Evolutionary conservation across 2,888 invertebrate species (phyloP), one percentile per base, ranked within the genome.

Genomic region (Himalopsyche anomala): DNA sequence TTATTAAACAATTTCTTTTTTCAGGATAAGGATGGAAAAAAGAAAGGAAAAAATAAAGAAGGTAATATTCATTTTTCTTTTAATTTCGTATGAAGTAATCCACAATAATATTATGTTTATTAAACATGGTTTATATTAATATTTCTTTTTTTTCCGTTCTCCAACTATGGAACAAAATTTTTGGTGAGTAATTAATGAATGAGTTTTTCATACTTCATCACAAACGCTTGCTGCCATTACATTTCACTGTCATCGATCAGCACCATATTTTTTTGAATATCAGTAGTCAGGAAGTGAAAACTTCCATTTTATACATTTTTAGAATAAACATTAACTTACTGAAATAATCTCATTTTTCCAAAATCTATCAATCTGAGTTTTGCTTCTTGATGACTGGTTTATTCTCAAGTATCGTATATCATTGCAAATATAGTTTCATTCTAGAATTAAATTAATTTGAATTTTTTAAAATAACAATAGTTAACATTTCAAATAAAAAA

Each of bases 21-120:
- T 89, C 95, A 97, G 97, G 96, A 97, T 90, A 96, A 96, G 92
- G 96, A 97, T 90, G 95, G 94, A 87, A 97, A 97, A 92, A 97
- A 97, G 94, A 97, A 97, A 92, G 96, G 96, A 90, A 95, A 96
- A 92, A 97, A 97, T 91, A 97, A 97, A 94, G 97, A 98, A 96
- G 97, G 97, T 97, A 94, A 74, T 94, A 94, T 92, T 89, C 3
- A 40, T 82, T 81, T 85, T 45, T 40, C 19, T 85, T 74, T 81
- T 79, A 36, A 79, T 36, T 54, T 83, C 36, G 6, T 15, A 84
- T 54, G 3, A n/a, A 54, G 74, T 45, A 82, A 74, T 55, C 84
- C 51, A 81, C 45, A 89, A 88, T 86, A 84, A 86, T 82, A 28
- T 81, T 87, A 85, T 87, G 86, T 87, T 88, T 89, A 81, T 82